Percentiles rank a stretch among this genome's conserved stretches.
Evolutionary conservation across 23 tunicate genomes (phyloP).

Genomic region (Ascidia mentula): DNA sequence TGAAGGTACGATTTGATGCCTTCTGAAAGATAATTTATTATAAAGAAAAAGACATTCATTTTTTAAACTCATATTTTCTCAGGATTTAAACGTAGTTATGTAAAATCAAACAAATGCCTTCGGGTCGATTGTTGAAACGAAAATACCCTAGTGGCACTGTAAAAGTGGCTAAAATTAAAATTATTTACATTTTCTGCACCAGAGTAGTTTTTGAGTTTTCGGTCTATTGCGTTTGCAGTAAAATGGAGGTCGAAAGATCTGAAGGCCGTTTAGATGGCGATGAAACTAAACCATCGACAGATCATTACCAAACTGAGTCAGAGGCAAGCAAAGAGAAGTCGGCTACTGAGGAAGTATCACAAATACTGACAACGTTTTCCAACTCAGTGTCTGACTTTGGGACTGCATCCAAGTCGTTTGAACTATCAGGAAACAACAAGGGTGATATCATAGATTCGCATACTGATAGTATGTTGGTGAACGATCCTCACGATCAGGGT

Average conservation of each 20-base stretch:
- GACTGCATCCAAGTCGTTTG: background rate
- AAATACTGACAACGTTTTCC: constrained; percentile 41
- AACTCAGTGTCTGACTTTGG: constrained; percentile 29
- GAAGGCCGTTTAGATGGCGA: background rate
- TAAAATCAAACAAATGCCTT: too few relatives aligned
- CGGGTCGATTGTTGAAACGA: too few relatives aligned
- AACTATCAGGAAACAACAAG: constrained; percentile 1
- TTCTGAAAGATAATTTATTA: too few relatives aligned
- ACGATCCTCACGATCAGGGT: background rate
- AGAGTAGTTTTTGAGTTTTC: too few relatives aligned
- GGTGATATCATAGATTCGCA: background rate
- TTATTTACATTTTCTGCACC: too few relatives aligned
- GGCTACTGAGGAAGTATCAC: constrained; percentile 42
- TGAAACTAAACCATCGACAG: background rate
- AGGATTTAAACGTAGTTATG: too few relatives aligned
- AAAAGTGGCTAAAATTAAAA: too few relatives aligned
- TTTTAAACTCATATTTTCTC: too few relatives aligned
- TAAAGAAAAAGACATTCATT: too few relatives aligned
- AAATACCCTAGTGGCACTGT: too few relatives aligned
- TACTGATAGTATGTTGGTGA: background rate
- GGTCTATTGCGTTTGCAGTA: too few relatives aligned
- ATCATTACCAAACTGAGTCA: background rate
- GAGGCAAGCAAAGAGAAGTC: background rate
- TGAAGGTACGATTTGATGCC: too few relatives aligned
- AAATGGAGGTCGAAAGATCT: background rate